phyloP scores from a whole-genome alignment of 2,888 invertebrate genomes.

The Nebria brevicollis region DNA sequence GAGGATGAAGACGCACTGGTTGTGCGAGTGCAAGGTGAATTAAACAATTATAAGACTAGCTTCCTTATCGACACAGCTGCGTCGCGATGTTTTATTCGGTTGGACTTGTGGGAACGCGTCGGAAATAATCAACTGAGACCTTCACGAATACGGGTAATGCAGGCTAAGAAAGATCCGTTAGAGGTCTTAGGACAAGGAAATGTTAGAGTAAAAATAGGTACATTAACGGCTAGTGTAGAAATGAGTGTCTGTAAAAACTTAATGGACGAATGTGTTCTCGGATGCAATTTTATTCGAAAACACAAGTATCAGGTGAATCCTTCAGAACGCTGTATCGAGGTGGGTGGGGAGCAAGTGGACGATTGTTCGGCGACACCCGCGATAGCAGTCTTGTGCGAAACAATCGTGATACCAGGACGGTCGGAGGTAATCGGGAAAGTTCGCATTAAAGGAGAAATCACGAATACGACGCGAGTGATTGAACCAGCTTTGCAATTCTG shows the following conservation, averaged over 20 bases:
- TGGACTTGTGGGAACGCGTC: too few relatives aligned
- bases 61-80: slow-evolving; percentile 5
- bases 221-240: not conserved
- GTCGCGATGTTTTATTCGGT: too few relatives aligned
- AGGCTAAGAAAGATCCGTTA: not conserved
- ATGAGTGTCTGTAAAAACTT: slow-evolving; percentile 2
- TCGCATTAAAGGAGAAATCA: too few relatives aligned
- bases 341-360: not conserved
- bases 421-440: not conserved
- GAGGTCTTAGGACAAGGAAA: not conserved
- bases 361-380: too few relatives aligned
- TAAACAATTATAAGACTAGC: not conserved
- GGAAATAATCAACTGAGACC: not conserved
- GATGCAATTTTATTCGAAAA: not conserved
- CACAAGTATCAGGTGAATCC: not conserved
- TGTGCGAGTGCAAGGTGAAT: not conserved
- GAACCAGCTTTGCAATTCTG: not conserved
- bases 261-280: slow-evolving; percentile 2
- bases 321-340: not conserved
- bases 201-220: not conserved
- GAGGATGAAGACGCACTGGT: not conserved
- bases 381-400: not conserved
- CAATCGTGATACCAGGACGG: slow-evolving; percentile 3
- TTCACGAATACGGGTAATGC: not conserved
- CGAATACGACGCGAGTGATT: not conserved